These are phyloP conservation scores for Sylvilagus floridanus DNA, from an alignment of 2,797 vertebrate genomes.

Conservation along the genomic window DNA sequence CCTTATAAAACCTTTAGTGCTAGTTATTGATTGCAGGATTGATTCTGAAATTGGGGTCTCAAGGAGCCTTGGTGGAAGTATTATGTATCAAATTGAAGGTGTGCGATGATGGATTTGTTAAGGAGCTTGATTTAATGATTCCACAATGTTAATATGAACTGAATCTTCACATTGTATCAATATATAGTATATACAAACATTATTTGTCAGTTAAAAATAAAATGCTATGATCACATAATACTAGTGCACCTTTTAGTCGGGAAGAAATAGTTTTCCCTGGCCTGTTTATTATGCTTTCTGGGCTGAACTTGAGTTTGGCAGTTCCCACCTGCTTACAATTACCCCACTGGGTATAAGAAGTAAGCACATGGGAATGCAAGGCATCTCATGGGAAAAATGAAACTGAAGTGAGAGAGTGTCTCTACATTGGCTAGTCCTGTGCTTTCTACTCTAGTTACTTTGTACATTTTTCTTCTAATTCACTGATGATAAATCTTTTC, in stretches of 20 bases:
- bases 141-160: neutral
- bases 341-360: neutral
- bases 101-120: neutral
- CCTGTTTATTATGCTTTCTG: neutral
- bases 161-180: neutral
- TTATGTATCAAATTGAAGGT: conserved; percentile 23
- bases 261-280: conserved; percentile 25
- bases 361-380: neutral
- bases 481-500: conserved; percentile 18
- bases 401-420: conserved; percentile 12
- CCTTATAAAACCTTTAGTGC: neutral
- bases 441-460: conserved; percentile 36
- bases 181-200: neutral
- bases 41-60: conserved; percentile 28
- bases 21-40: neutral
- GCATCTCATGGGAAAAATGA: neutral
- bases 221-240: neutral
- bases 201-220: neutral
- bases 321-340: neutral
- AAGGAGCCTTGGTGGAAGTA: neutral
- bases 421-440: neutral
- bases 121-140: neutral
- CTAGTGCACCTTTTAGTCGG: neutral
- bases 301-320: neutral
- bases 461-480: conserved; percentile 53